Evolutionary conservation across 2,888 invertebrate genomes (phyloP), one percentile per base, ranked within the genome.

Genomic region (Netelia melanura): DNA sequence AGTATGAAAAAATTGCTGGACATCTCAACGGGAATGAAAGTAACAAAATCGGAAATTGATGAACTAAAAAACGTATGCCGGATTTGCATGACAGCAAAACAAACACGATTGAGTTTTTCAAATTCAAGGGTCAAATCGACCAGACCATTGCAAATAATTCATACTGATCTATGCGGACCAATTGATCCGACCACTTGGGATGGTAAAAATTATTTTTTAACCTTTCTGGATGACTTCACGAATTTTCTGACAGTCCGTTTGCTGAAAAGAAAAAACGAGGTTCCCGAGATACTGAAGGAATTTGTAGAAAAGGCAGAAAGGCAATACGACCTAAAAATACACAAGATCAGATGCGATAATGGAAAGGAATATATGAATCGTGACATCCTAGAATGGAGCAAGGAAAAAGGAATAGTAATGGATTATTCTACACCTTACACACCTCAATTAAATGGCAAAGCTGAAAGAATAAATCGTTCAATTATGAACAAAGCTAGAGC

Each of bases 391-490:
- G 77, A 61, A 54, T 48, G 74, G 38, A 67, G 64, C 3, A 25
- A 44, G 17, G 30, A 67, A 64, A 54, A 70, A 21, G 86, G 86
- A 62, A 83, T 87, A 0, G n/a, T 56, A 8, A 87, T 88, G 54
- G 74, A 86, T 11, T 80, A 21, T 43, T 72, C 83, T 17, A 68
- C 81, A 11, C 68, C 82, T 0, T 87, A 88, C 23, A 86, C 86
- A 6, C 87, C 86, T 0, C 79, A 89, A 71, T 85, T 88, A 74
- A 88, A 89, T 21, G 88, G 88, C 1, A 68, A 77, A 52, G 83
- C 79, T 0, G 88, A 92, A 62, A 70, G 92, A 21, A 91, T 92
- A 38, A 88, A 87, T 1, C 64, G 92, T 0, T 91, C 91, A 0
- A 88, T 92, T 2, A 88, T 91, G 84, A 88, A 89, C 54, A 81